Evolutionary conservation across 2,113 vertebrate species (phyloP).

Genomic region (Origma solitaria): DNA sequence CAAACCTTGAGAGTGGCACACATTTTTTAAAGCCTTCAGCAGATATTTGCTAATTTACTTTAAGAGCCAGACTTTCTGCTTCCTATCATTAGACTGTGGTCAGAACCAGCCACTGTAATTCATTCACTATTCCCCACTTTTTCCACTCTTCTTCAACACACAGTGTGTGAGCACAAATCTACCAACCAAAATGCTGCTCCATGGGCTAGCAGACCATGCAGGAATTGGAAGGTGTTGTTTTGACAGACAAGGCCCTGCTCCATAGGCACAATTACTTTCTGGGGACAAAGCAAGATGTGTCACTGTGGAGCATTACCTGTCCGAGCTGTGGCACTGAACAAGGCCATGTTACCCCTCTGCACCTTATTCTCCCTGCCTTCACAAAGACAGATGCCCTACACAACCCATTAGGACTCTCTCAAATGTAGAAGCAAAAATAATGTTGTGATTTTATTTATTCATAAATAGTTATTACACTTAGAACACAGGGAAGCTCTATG

Average conservation of each 20-base stretch:
- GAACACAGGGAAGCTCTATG: neutral
- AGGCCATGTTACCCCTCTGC: neutral
- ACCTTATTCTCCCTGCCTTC: neutral
- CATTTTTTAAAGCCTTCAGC: neutral
- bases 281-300: neutral
- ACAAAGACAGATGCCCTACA: accelerated
- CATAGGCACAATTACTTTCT: neutral
- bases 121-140: neutral
- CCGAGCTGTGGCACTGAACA: neutral
- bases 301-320: accelerated
- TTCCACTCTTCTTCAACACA: neutral
- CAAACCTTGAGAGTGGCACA: neutral
- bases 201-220: neutral
- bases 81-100: neutral
- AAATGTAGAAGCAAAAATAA: neutral
- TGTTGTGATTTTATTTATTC: neutral
- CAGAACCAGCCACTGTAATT: neutral
- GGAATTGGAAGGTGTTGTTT: neutral
- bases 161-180: neutral
- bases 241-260: neutral
- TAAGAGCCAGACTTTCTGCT: neutral
- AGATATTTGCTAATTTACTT: neutral
- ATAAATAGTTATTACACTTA: neutral
- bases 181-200: neutral
- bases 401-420: neutral